phyloP scores from a whole-genome alignment of 2,888 invertebrate genomes.

The Brachylomia viminalis region DNA sequence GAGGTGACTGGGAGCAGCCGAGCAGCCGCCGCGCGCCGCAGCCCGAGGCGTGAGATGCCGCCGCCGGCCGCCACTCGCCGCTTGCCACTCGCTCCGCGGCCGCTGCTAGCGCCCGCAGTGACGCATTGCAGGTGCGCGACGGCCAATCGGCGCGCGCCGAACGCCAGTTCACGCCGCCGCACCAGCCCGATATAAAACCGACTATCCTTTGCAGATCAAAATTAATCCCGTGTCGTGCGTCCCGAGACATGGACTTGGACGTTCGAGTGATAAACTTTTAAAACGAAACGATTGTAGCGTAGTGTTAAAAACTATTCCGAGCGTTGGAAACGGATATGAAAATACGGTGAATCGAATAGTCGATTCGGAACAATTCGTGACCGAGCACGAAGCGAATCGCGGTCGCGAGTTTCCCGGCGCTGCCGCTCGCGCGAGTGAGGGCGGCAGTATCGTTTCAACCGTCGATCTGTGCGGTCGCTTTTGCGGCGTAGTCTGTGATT shows the following conservation, averaged over 20 bases:
- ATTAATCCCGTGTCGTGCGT: constrained; percentile 90
- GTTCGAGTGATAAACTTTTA: constrained; percentile 80
- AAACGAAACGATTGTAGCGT: constrained; percentile 76
- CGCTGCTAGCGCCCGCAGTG: constrained; percentile 90
- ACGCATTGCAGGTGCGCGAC: constrained; percentile 96
- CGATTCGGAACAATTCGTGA: constrained; percentile 87
- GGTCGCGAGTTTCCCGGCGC: constrained; percentile 87
- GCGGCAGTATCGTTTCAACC: constrained; percentile 91
- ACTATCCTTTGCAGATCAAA: constrained; percentile 91
- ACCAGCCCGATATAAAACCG: constrained; percentile 93
- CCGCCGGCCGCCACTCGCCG: constrained; percentile 65
- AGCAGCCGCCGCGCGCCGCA: constrained; percentile 71
- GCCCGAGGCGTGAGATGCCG: constrained; percentile 70
- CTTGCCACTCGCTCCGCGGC: constrained; percentile 70
- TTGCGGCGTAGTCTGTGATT: constrained; percentile 91
- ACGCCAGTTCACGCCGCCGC: constrained; percentile 94
- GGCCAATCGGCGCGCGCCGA: constrained; percentile 94
- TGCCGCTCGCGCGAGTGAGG: constrained; percentile 89
- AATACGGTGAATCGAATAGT: constrained; percentile 86
- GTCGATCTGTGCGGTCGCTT: constrained; percentile 90
- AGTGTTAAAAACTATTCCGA: constrained; percentile 75
- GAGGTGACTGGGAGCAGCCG: constrained; percentile 72
- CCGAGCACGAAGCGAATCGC: constrained; percentile 86
- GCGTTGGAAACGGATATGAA: constrained; percentile 85
- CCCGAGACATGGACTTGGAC: constrained; percentile 89